Evolutionary conservation across 1,140 invertebrate species (phyloP).

Genomic region (Ylistrum balloti): DNA sequence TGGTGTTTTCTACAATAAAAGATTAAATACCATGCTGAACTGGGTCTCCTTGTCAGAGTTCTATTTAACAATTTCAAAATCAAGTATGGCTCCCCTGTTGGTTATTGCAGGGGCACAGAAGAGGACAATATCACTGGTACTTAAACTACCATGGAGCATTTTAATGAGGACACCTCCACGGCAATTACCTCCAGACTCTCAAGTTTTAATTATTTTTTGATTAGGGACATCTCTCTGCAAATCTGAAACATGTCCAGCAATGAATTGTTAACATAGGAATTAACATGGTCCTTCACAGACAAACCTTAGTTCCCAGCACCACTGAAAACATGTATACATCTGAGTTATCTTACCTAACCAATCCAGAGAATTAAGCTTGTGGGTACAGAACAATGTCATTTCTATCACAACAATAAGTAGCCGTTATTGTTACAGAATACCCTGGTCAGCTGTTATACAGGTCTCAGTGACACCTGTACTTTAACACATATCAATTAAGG

Average conservation of each 20-base stretch:
- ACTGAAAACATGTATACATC: too few species aligned
- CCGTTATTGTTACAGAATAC: too few species aligned
- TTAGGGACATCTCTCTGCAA: background rate
- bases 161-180: background rate
- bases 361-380: too few species aligned
- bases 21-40: background rate
- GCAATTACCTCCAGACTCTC: background rate
- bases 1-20: background rate
- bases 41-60: background rate
- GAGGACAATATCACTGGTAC: background rate
- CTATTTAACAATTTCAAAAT: background rate
- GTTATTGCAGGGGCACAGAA: background rate
- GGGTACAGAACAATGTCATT: too few species aligned
- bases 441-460: too few species aligned
- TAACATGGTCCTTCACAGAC: too few species aligned
- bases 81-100: background rate
- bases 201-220: background rate
- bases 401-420: too few species aligned
- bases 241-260: background rate
- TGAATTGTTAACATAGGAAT: too few species aligned
- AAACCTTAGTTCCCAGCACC: too few species aligned
- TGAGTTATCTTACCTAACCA: too few species aligned
- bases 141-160: background rate
- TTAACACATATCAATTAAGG: too few species aligned
- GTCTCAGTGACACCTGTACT: too few species aligned